These are phyloP conservation scores for Pterobdella sp. DNA, from an alignment of 2,888 invertebrate genomes.

Conservation along the genomic window DNA sequence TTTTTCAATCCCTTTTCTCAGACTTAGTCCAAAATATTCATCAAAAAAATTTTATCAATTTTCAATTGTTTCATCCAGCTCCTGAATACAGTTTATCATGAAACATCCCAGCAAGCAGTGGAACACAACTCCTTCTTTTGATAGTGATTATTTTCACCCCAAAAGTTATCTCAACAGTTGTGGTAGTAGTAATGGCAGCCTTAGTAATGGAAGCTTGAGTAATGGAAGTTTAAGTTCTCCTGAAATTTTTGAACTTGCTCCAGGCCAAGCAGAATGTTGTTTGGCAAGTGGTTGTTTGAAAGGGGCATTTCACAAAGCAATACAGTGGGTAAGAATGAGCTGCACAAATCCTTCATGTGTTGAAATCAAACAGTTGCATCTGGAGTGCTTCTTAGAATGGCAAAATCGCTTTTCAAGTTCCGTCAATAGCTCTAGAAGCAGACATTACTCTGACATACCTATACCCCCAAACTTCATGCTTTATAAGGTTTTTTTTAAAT, in stretches of 20 bases:
- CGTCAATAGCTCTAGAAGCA: slow-evolving; percentile 9
- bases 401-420: background rate
- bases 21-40: no score
- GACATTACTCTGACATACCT: slow-evolving; percentile 11
- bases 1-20: no score
- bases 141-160: background rate
- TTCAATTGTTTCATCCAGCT: no score
- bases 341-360: slow-evolving; percentile 18
- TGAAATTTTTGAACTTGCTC: slow-evolving; percentile 3
- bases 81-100: no score
- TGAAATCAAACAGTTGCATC: slow-evolving; percentile 23
- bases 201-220: slow-evolving; percentile 1
- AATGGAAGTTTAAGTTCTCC: slow-evolving; percentile 7
- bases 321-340: background rate
- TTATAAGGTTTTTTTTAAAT: background rate
- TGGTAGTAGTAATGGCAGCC: slow-evolving; percentile 6
- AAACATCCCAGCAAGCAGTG: slow-evolving; percentile 2
- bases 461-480: background rate
- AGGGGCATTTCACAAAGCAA: background rate
- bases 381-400: slow-evolving; percentile 26
- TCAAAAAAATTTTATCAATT: no score
- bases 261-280: slow-evolving; percentile 5
- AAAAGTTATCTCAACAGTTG: background rate
- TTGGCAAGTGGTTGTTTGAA: background rate
- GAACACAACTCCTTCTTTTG: background rate